Evolutionary conservation across 2,888 invertebrate species (phyloP), one percentile per base, ranked within the genome.

Genomic region (Tyria jacobaeae): DNA sequence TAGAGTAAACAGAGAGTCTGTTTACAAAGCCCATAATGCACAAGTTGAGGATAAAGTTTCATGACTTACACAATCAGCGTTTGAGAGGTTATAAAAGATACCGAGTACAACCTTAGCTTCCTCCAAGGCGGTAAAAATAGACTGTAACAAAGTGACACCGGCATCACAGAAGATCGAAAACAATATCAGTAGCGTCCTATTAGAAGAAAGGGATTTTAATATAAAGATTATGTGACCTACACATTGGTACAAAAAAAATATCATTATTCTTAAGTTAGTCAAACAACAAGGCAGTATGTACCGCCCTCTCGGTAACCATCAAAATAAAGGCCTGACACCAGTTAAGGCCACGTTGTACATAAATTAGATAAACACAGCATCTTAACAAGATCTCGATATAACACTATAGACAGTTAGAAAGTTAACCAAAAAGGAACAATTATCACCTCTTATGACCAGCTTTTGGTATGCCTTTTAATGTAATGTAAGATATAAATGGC

Each of bases 261-360:
- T 5, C 12, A 5, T 15, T 15, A 39, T 7, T 7, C 7, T 17
- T 0, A 3, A 17, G 44, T n/a, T 62, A 2, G 2, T 1, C 9
- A 37, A 49, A 15, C 50, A 49, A 12, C 7, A 3, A 0, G 15
- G 0, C 58, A 17, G 64, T 75, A 27, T 68, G 60, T 70, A 56
- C 4, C 52, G 57, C 0, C 41, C 15, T 39, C 58, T 57, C 68
- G 63, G 65, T 66, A 67, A 71, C 62, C 55, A 65, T 53, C 61
- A 68, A 69, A 73, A 72, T 76, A 71, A 76, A 71, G 73, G 71
- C 70, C 48, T 66, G 60, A 76, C 78, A 73, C 72, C 69, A 58
- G 64, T 64, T 60, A 66, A 64, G 81, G 80, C 82, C 83, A 82
- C 73, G 77, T 69, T 68, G 65, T 64, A 73, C 80, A 81, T 85